phyloP scores from a whole-genome alignment of 2,888 invertebrate genomes.

The Notodonta dromedarius region DNA sequence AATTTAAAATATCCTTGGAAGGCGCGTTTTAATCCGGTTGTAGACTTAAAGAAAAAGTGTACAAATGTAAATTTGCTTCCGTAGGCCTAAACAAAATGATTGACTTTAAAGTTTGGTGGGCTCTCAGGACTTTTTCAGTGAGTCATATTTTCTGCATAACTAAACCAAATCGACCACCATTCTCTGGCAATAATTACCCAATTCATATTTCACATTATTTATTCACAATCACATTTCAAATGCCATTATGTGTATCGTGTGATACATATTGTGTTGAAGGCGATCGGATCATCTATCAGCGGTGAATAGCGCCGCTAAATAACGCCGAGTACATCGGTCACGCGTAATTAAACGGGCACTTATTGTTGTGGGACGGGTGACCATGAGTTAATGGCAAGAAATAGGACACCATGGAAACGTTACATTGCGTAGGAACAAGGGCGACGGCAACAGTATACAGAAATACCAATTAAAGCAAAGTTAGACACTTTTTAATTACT shows the following conservation, averaged over 20 bases:
- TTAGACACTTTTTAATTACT: no score
- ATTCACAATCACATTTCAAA: conserved; percentile 14
- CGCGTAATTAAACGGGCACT: conserved; percentile 65
- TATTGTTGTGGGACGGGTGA: conserved; percentile 54
- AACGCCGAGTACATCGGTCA: conserved; percentile 71
- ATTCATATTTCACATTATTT: conserved; percentile 18
- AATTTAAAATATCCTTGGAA: no score
- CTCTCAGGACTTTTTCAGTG: no score
- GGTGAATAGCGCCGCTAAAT: conserved; percentile 64
- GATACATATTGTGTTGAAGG: conserved; percentile 8
- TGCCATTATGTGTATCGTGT: conserved; percentile 6
- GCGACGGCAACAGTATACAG: no score
- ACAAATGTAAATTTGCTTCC: no score
- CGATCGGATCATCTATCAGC: conserved; percentile 4
- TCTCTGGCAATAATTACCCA: neutral
- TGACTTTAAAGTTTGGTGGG: no score
- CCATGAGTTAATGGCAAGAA: conserved; percentile 21
- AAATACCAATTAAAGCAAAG: no score
- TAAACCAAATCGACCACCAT: neutral
- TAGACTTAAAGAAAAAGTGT: no score
- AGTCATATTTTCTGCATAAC: no score
- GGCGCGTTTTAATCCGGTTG: no score
- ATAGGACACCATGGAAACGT: neutral
- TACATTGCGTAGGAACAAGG: no score
- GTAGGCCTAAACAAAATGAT: no score